These are phyloP conservation scores for Mormyrus lacerda DNA, from an alignment of 2,113 vertebrate genomes.

Conservation along the genomic window DNA sequence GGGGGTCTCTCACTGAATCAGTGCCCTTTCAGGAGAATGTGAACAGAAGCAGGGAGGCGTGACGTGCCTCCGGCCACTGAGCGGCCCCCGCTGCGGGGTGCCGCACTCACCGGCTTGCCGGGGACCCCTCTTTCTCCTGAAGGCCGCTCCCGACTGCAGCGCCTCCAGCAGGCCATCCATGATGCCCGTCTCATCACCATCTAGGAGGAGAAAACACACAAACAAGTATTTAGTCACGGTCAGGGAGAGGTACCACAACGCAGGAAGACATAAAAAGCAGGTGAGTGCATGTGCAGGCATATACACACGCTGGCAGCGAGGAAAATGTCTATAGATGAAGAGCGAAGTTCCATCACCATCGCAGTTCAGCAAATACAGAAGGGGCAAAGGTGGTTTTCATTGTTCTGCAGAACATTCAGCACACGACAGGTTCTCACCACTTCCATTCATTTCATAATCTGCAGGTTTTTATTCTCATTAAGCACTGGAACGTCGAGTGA, in stretches of 20 bases:
- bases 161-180: constrained; percentile 73
- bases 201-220: constrained; percentile 41
- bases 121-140: constrained; percentile 65
- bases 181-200: constrained; percentile 65
- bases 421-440: no score
- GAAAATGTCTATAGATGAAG: neutral
- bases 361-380: neutral
- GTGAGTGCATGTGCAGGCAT: constrained; percentile 20
- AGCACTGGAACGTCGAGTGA: no score
- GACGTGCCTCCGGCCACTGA: neutral
- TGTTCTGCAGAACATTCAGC: neutral
- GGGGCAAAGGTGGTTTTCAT: neutral
- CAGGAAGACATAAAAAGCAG: constrained; percentile 2
- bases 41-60: neutral
- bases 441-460: no score
- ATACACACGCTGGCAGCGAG: neutral
- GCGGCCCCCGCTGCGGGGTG: neutral
- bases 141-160: constrained; percentile 67
- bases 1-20: neutral
- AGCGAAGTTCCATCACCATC: neutral
- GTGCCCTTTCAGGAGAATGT: neutral
- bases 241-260: neutral
- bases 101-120: constrained; percentile 62
- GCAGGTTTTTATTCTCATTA: no score
- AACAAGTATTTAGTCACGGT: neutral